These are phyloP conservation scores for Electrona antarctica DNA, from an alignment of 2,113 vertebrate genomes.

Conservation along the genomic window DNA sequence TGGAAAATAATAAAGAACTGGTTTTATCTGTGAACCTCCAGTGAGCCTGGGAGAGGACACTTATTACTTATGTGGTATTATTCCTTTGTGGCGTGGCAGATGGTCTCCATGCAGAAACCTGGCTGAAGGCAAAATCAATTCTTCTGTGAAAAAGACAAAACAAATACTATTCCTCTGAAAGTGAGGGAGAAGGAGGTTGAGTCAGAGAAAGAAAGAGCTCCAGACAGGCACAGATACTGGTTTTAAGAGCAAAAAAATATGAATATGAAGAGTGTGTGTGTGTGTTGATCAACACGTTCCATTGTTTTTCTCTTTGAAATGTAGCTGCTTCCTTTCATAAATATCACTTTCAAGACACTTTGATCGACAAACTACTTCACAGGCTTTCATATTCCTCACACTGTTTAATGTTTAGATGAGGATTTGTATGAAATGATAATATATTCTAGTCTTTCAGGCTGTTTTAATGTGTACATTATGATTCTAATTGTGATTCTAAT, in stretches of 20 bases:
- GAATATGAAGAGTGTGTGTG: too few species aligned
- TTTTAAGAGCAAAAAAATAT: too few species aligned
- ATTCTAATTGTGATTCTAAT: constrained; percentile 1
- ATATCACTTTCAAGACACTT: too few species aligned
- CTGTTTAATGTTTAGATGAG: constrained; percentile 27
- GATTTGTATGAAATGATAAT: constrained; percentile 33
- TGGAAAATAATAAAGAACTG: constrained; percentile 59
- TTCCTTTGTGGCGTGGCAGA: constrained; percentile 41
- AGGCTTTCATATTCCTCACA: constrained; percentile 42
- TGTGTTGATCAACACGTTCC: too few species aligned
- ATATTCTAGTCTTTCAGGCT: not conserved
- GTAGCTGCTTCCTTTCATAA: not conserved
- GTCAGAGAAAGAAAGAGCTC: constrained; percentile 13
- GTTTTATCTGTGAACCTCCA: constrained; percentile 36
- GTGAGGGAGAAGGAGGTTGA: not conserved
- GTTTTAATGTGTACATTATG: constrained; percentile 20
- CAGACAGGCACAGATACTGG: constrained; percentile 27
- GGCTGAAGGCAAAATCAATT: constrained; percentile 64
- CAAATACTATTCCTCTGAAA: constrained; percentile 50
- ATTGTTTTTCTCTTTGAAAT: too few species aligned
- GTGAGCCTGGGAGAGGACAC: constrained; percentile 49
- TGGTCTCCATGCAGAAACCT: constrained; percentile 27
- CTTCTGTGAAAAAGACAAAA: constrained; percentile 49
- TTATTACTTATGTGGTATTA: constrained; percentile 60
- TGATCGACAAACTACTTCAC: not conserved